phyloP scores from a whole-genome alignment of 2,113 vertebrate genomes.

The Nannobrachium achirus region DNA sequence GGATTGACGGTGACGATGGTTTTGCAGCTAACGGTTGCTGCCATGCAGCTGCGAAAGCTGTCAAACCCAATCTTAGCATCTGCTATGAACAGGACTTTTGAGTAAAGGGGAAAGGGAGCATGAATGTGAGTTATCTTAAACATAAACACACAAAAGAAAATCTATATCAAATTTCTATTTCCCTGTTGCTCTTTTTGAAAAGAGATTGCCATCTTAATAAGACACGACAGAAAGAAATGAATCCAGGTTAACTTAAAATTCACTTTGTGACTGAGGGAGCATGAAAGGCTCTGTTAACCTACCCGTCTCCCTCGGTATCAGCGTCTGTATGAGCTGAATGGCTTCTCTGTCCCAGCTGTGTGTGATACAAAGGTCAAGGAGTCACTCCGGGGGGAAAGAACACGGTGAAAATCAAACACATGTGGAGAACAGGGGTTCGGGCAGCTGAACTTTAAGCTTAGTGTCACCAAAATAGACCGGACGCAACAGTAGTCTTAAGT shows the following conservation, averaged over 20 bases:
- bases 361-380: slow-evolving; percentile 57
- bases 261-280: slow-evolving; percentile 36
- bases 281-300: slow-evolving; percentile 42
- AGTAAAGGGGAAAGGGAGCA: slow-evolving; percentile 32
- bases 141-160: slow-evolving; percentile 11
- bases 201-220: slow-evolving; percentile 33
- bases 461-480: slow-evolving; percentile 14
- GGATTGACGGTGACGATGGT: slow-evolving; percentile 95
- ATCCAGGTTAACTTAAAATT: slow-evolving; percentile 42
- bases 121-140: slow-evolving; percentile 50
- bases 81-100: slow-evolving; percentile 92
- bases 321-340: slow-evolving; percentile 87
- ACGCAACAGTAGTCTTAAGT: too few species aligned
- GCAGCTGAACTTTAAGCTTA: slow-evolving; percentile 25
- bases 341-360: slow-evolving; percentile 93
- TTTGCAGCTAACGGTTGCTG: slow-evolving; percentile 90
- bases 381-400: slow-evolving; percentile 37
- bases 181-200: slow-evolving; percentile 15
- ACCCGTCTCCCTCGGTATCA: slow-evolving; percentile 92
- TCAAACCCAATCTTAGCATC: slow-evolving; percentile 94
- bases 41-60: slow-evolving; percentile 91
- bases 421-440: slow-evolving; percentile 28
- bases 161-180: slow-evolving; percentile 43
- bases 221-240: slow-evolving; percentile 52
- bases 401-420: slow-evolving; percentile 53